Conservation (phyloP, 2,113 vertebrate species). For the Laticauda colubrina region DNA sequence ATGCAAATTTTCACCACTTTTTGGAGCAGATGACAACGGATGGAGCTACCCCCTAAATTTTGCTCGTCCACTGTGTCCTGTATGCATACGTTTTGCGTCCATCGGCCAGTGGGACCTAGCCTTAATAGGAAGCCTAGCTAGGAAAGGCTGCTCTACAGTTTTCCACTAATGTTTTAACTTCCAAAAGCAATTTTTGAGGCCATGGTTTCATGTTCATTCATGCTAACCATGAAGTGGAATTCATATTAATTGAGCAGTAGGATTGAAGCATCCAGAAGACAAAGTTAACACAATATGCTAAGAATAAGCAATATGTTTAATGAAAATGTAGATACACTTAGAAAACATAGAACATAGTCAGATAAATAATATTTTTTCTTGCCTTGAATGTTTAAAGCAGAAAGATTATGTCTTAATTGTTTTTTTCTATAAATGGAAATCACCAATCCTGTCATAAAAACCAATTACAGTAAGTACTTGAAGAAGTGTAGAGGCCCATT, state of each 20-base stretch:
- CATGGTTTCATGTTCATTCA: neutral
- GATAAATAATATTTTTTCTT: neutral
- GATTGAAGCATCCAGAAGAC: neutral
- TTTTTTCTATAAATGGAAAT: neutral
- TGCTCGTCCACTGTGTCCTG: no score
- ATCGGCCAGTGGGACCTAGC: no score
- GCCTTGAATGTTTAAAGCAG: neutral
- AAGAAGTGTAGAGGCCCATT: neutral
- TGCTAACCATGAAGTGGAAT: neutral
- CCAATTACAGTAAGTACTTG: neutral
- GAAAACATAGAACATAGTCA: neutral
- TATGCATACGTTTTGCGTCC: no score
- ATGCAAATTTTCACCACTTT: no score
- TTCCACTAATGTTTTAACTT: neutral
- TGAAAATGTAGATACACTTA: neutral
- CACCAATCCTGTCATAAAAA: neutral
- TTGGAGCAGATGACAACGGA: no score
- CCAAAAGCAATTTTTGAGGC: neutral
- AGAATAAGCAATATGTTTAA: neutral
- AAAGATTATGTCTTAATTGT: neutral
- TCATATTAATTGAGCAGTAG: neutral
- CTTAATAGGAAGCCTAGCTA: neutral
- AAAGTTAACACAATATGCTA: neutral
- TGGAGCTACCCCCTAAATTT: no score
- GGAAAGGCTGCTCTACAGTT: neutral